phyloP scores from a whole-genome alignment of 2,888 invertebrate species.

The Ernsta delagoae region DNA sequence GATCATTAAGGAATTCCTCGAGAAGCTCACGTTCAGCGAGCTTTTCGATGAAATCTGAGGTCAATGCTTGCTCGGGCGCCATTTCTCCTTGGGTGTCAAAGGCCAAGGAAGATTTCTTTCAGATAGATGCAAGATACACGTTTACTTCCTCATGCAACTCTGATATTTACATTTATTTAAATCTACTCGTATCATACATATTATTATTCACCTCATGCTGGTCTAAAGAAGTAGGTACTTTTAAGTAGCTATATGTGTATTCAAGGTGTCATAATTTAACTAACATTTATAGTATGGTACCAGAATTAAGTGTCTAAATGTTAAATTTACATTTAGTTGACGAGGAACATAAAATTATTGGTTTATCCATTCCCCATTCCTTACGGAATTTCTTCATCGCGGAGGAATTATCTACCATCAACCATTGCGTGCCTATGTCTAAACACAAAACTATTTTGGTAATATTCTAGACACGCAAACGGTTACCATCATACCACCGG shows the following conservation, averaged over 20 bases:
- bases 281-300: too few relatives aligned
- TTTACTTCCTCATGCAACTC: too few relatives aligned
- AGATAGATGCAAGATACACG: background rate
- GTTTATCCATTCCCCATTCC: too few relatives aligned
- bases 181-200: too few relatives aligned
- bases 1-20: conserved; percentile 6
- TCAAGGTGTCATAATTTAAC: too few relatives aligned
- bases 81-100: background rate
- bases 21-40: background rate
- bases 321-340: too few relatives aligned
- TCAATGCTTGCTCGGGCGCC: background rate
- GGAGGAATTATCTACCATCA: background rate
- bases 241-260: too few relatives aligned
- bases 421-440: background rate
- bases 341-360: too few relatives aligned
- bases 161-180: too few relatives aligned
- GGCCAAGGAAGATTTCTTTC: background rate
- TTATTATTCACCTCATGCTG: too few relatives aligned
- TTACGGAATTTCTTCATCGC: background rate
- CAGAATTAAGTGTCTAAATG: too few relatives aligned
- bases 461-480: conserved; percentile 21
- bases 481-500: background rate
- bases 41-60: conserved; percentile 5
- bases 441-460: conserved; percentile 22
- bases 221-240: too few relatives aligned